Base-by-base conservation (phyloP, 1,140 invertebrate genomes). In the Drosophila murphyi region DNA sequence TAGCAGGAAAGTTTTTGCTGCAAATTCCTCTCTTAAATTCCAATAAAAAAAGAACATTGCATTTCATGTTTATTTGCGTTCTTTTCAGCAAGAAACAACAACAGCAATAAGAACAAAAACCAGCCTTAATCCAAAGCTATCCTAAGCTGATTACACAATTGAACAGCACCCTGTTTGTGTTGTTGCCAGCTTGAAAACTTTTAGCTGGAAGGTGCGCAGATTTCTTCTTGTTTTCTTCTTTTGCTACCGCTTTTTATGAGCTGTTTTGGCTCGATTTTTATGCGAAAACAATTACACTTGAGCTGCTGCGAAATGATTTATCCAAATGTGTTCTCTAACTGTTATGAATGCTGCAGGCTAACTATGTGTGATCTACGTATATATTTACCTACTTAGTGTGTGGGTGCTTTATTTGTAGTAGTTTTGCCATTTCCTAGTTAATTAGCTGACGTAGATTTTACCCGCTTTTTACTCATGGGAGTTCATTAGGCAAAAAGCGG, bases 281-380 rank as follows among this genome's bases (percentile, higher is more conserved):
- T 76, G 74, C 64, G 80, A 70, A 89, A 89, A 88, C 85, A 88
- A 88, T 88, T 81, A 80, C 67, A 87, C 76, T 85, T 79, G 51
- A 71, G 63, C 74, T 72, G 35, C 74, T 63, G 31, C 67, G 45
- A 51, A 78, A 73, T 85, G 78, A 39, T 39, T 81, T 78, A 78
- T 71, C 73, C 62, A 63, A 77, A 76, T 77, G 83, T 54, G 54
- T 78, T 43, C 34, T 43, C 10, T 43, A 43, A 37, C 45, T 67
- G 41, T 48, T 67, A 39, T 45, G 45, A 12, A 4, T 55, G 47
- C n/a, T 50, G 35, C 20, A 20, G 20, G 20, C 20, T 0, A 20
- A 20, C 20, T 20, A 20, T 20, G 20, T 20, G 5, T 55, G n/a
- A 6, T 55, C 8, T n/a, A 12, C 28, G 12, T 31, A 6, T 41